Evolutionary conservation across 2,797 vertebrate species (phyloP).

Genomic region (Gouania willdenowi): DNA sequence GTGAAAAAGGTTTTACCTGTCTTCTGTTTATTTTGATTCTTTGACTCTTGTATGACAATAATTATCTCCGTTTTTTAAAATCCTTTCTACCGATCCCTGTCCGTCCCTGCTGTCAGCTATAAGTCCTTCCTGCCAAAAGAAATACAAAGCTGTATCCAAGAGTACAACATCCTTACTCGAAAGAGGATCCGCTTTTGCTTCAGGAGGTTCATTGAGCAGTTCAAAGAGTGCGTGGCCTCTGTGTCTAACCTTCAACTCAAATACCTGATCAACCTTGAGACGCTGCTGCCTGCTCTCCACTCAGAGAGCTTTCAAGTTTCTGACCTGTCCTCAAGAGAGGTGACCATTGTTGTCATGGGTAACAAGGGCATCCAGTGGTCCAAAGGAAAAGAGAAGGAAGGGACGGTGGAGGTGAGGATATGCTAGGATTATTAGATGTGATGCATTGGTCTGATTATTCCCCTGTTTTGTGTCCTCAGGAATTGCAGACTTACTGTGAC

Average conservation of each 20-base stretch:
- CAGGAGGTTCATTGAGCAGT: slow-evolving; percentile 90
- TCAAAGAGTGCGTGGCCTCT: slow-evolving; percentile 87
- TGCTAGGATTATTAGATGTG: background rate
- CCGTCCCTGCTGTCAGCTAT: slow-evolving; percentile 75
- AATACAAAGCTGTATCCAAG: slow-evolving; percentile 85
- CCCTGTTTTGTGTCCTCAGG: slow-evolving; percentile 60
- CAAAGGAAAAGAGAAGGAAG: slow-evolving; percentile 73
- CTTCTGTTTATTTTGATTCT: background rate
- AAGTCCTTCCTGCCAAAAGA: slow-evolving; percentile 90
- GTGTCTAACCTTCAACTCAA: slow-evolving; percentile 91
- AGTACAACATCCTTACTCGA: slow-evolving; percentile 91
- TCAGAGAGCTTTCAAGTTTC: slow-evolving; percentile 88
- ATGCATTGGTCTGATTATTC: background rate
- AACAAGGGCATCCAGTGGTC: slow-evolving; percentile 89
- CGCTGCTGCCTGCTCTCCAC: slow-evolving; percentile 87
- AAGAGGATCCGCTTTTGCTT: slow-evolving; percentile 95
- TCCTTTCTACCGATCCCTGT: background rate
- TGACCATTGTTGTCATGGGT: slow-evolving; percentile 86
- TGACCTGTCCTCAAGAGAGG: slow-evolving; percentile 72
- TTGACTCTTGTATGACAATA: background rate
- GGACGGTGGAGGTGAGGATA: slow-evolving; percentile 77
- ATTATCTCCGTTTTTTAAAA: background rate
- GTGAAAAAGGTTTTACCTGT: too few species aligned
- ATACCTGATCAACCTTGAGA: slow-evolving; percentile 94
- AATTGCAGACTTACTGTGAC: slow-evolving; percentile 90